Conservation (phyloP, 2,113 vertebrate genomes). For the Indri indri region DNA sequence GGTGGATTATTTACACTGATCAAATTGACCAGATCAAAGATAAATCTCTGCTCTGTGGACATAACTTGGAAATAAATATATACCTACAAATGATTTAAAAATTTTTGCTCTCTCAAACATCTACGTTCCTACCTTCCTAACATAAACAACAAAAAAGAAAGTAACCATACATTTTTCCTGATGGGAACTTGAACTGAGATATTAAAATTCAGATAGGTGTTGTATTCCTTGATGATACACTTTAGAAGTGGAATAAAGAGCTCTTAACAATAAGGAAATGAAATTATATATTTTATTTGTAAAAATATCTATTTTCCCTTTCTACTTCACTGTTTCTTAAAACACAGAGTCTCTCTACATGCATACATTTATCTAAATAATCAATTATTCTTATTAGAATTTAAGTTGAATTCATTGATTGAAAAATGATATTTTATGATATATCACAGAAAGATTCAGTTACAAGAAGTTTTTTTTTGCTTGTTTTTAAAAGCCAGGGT, state of each 20-base stretch:
- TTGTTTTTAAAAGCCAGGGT: too few species aligned
- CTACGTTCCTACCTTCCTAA: not conserved
- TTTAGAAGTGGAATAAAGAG: slow-evolving; percentile 71
- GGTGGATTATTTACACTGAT: not conserved
- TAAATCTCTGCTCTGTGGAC: not conserved
- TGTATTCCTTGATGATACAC: slow-evolving; percentile 69
- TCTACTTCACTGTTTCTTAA: slow-evolving; percentile 72
- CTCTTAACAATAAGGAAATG: slow-evolving; percentile 72
- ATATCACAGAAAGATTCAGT: not conserved
- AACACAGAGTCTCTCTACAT: slow-evolving; percentile 61
- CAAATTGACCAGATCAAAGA: not conserved
- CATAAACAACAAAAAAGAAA: slow-evolving; percentile 61
- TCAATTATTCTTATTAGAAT: slow-evolving; percentile 58
- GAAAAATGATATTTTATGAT: not conserved
- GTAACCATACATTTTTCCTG: slow-evolving; percentile 45
- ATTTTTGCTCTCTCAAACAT: not conserved
- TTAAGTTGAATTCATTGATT: slow-evolving; percentile 19
- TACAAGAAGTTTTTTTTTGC: not conserved
- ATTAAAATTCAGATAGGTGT: slow-evolving; percentile 73
- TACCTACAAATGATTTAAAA: not conserved
- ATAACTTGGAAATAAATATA: not conserved
- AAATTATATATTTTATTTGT: slow-evolving; percentile 75
- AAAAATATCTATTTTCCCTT: slow-evolving; percentile 76
- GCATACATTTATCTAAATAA: slow-evolving; percentile 59
- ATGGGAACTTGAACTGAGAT: slow-evolving; percentile 50